Evolutionary conservation across 2,113 vertebrate species (phyloP).

Genomic region (Semnornis frantzii): DNA sequence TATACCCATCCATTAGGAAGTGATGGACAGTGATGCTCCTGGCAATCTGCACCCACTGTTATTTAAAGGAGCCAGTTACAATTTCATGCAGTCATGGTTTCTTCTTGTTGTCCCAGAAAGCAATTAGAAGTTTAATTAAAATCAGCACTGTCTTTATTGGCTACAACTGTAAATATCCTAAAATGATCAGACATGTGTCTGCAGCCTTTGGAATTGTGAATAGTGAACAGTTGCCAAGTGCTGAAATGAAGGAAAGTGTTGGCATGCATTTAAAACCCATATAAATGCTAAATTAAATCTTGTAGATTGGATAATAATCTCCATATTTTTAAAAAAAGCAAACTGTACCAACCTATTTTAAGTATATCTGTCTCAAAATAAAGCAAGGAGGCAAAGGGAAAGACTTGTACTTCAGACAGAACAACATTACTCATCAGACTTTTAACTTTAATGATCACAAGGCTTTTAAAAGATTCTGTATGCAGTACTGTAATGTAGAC

Average conservation of each 20-base stretch:
- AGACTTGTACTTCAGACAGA: constrained; percentile 69
- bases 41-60: background rate
- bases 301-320: constrained; percentile 76
- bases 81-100: constrained; percentile 5
- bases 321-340: constrained; percentile 49
- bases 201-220: constrained; percentile 65
- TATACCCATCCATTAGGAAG: constrained; percentile 19
- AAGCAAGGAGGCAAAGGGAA: constrained; percentile 68
- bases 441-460: constrained; percentile 69
- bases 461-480: constrained; percentile 60
- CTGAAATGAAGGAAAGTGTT: constrained; percentile 67
- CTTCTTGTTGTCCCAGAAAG: constrained; percentile 66
- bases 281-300: constrained; percentile 76
- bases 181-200: constrained; percentile 68
- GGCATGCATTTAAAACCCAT: constrained; percentile 66
- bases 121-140: constrained; percentile 73
- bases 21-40: constrained; percentile 31
- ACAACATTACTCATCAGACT: constrained; percentile 74
- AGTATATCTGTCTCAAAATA: constrained; percentile 73
- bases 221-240: constrained; percentile 57
- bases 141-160: constrained; percentile 59
- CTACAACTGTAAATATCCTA: constrained; percentile 69
- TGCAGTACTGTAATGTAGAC: constrained; percentile 73
- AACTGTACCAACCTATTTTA: constrained; percentile 66
- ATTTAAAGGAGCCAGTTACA: constrained; percentile 62